Percentiles rank a stretch among this genome's conserved stretches.
Evolutionary conservation across 2,113 vertebrate species (phyloP).

Genomic region (Cheirogaleus medius): DNA sequence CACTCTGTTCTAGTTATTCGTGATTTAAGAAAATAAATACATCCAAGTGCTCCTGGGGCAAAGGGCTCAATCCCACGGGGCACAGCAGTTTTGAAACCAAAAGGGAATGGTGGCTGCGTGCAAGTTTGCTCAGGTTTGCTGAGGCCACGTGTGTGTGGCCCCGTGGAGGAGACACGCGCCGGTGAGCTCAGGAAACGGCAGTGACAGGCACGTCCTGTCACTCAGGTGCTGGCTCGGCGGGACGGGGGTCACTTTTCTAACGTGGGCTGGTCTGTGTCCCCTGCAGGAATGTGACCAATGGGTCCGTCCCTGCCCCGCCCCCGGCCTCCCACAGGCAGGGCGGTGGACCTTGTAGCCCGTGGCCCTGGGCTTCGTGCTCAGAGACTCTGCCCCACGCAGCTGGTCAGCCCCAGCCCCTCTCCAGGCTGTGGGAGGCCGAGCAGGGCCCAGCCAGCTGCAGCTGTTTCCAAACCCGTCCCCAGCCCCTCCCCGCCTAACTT

Average conservation of each 20-base stretch:
- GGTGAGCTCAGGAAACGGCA: neutral
- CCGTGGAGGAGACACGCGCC: neutral
- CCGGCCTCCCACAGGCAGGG: accelerated
- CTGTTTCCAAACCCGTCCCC: neutral
- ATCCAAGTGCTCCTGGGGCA: accelerated
- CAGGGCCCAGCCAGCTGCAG: neutral
- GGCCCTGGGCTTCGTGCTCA: neutral
- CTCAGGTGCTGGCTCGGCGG: neutral
- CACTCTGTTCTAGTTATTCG: too few species aligned
- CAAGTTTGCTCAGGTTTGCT: neutral
- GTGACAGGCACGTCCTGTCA: neutral
- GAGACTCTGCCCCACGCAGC: neutral
- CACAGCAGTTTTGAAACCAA: neutral
- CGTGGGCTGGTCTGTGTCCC: neutral
- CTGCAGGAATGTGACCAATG: accelerated
- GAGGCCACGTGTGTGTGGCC: neutral
- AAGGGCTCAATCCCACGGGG: neutral
- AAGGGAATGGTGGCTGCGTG: neutral
- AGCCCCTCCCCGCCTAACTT: neutral
- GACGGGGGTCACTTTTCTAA: neutral
- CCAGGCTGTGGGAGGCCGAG: neutral
- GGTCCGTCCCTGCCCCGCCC: neutral
- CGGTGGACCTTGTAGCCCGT: neutral
- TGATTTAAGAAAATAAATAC: neutral
- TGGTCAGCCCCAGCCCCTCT: neutral